phyloP scores from a whole-genome alignment of 2,888 invertebrate species.

The Molanna angustata region DNA sequence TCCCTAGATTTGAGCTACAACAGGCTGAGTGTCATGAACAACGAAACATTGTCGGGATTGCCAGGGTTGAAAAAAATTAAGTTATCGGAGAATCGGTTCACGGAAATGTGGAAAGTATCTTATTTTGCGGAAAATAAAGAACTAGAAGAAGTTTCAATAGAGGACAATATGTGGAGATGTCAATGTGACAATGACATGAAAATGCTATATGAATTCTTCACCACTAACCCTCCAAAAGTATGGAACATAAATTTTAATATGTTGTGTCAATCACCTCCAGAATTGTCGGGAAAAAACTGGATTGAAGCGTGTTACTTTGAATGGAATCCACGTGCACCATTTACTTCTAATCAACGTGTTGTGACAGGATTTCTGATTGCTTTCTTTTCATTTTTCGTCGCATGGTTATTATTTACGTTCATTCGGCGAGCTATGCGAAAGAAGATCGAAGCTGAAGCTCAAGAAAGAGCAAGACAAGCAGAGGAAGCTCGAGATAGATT shows the following conservation, averaged over 20 bases:
- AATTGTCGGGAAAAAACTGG: slow-evolving; percentile 65
- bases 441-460: slow-evolving; percentile 50
- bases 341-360: slow-evolving; percentile 48
- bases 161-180: slow-evolving; percentile 77
- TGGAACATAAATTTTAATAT: slow-evolving; percentile 52
- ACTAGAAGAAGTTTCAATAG: slow-evolving; percentile 58
- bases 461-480: slow-evolving; percentile 55
- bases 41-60: slow-evolving; percentile 61
- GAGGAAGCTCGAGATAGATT: slow-evolving; percentile 58
- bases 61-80: slow-evolving; percentile 59
- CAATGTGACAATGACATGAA: slow-evolving; percentile 65
- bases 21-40: slow-evolving; percentile 59
- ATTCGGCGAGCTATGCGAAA: slow-evolving; percentile 56
- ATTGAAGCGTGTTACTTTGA: slow-evolving; percentile 60
- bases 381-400: slow-evolving; percentile 53
- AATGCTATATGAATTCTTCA: slow-evolving; percentile 61
- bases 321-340: slow-evolving; percentile 53
- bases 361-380: slow-evolving; percentile 60
- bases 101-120: slow-evolving; percentile 56
- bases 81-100: slow-evolving; percentile 70
- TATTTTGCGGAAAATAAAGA: slow-evolving; percentile 61
- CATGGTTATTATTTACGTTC: slow-evolving; percentile 54
- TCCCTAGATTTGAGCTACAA: slow-evolving; percentile 60
- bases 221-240: slow-evolving; percentile 55
- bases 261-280: slow-evolving; percentile 64